These are phyloP conservation scores for Ptiloglossa arizonensis DNA, from an alignment of 1,140 invertebrate genomes.

Conservation along the genomic window DNA sequence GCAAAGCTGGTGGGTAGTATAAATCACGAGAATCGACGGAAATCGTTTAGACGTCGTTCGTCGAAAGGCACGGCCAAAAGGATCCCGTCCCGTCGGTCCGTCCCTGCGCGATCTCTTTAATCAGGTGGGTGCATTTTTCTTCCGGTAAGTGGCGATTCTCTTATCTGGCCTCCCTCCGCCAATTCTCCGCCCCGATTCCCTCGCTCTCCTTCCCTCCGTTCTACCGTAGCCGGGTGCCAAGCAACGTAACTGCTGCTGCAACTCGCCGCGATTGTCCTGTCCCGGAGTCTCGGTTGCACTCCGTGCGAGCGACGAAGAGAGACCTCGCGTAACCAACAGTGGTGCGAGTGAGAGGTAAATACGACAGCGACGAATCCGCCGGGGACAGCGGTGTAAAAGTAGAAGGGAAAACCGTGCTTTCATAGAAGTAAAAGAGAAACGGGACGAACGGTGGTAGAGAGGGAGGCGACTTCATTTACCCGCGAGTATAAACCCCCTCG, in stretches of 20 bases:
- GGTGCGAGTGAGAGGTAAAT: constrained; percentile 15
- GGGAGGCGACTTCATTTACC: constrained; percentile 48
- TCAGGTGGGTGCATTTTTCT: constrained; percentile 70
- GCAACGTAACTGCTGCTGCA: constrained; percentile 45
- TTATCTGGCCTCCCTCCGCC: constrained; percentile 63
- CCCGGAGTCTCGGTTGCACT: background rate
- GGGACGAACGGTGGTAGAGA: constrained; percentile 36
- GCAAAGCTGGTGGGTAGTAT: too few relatives aligned
- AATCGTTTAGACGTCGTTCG: too few relatives aligned
- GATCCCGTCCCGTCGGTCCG: constrained; percentile 21
- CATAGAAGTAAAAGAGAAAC: background rate
- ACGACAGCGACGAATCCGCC: background rate
- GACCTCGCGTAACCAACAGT: too few relatives aligned
- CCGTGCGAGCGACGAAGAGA: constrained; percentile 1
- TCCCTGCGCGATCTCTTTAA: constrained; percentile 66
- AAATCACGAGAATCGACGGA: background rate
- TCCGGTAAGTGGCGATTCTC: constrained; percentile 70
- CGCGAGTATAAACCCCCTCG: constrained; percentile 37
- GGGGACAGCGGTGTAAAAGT: background rate
- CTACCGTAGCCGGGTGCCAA: constrained; percentile 35
- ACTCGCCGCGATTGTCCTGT: constrained; percentile 33
- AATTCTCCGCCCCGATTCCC: constrained; percentile 36
- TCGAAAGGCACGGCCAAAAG: background rate
- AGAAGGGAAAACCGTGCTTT: constrained; percentile 17
- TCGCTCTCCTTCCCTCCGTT: constrained; percentile 28